A percentile compares a stretch with the other conserved stretches of the same genome.
These are phyloP conservation scores for Rhabdomys pumilio DNA, from an alignment of 2,797 vertebrate species.

Conservation along the genomic window DNA sequence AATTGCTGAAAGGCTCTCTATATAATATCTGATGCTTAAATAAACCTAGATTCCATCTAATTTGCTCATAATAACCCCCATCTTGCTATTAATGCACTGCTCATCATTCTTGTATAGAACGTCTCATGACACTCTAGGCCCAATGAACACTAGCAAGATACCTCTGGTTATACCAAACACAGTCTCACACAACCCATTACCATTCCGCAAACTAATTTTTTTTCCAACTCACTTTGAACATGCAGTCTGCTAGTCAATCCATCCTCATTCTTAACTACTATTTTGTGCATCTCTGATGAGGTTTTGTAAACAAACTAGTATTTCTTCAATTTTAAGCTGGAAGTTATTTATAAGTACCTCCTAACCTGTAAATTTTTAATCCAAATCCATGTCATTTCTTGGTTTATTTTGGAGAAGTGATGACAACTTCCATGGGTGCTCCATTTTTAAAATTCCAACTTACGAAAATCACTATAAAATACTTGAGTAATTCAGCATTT, in stretches of 20 bases:
- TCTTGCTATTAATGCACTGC: neutral
- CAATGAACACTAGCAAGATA: neutral
- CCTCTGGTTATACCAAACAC: neutral
- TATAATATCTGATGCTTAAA: neutral
- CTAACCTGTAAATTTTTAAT: neutral
- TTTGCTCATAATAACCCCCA: neutral
- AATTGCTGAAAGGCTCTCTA: neutral
- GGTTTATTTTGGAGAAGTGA: neutral
- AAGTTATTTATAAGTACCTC: neutral
- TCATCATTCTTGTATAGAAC: neutral
- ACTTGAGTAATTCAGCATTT: neutral
- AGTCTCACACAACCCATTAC: neutral
- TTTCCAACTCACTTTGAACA: neutral
- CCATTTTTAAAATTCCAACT: neutral
- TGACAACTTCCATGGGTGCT: neutral
- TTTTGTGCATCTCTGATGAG: neutral
- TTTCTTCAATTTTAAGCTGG: slow-evolving; percentile 7
- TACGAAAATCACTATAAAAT: slow-evolving; percentile 26
- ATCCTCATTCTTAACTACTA: neutral
- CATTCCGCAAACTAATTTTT: neutral
- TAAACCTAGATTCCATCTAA: neutral
- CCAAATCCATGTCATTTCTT: neutral
- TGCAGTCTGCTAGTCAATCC: neutral
- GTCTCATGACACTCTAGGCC: neutral
- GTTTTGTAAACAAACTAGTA: neutral